Base-by-base conservation (phyloP, 2,113 vertebrate genomes). In the Speoplatyrhinus poulsoni region DNA sequence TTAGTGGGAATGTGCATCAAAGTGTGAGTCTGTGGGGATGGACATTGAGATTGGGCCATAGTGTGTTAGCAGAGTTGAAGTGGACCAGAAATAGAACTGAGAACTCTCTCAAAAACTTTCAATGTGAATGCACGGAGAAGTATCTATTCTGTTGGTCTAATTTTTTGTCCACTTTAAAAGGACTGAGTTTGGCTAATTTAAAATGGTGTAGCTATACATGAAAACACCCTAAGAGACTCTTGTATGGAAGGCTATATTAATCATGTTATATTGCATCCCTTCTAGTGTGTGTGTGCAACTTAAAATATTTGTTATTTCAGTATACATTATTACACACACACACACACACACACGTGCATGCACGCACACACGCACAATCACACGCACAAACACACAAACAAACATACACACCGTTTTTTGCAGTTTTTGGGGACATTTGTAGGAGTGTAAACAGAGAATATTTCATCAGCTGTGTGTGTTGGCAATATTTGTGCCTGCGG, bases 401-500 rank as follows among this genome's bases (percentile, higher is more conserved):
- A 32, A 60, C 77, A 81, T 76, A 70, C 67, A 63, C 12, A 3
- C 26, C 26, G 26, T 26, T 26, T 26, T 26, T 50, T 72, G 70
- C 86, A 58, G 12, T 85, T 89, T 83, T 83, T 82, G 70, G 79
- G 86, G 84, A 88, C 83, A 84, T 89, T 91, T 88, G 75, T 76
- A 87, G 89, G 84, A 82, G 85, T 81, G 85, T 85, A 90, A 89
- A 89, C 80, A 90, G 72, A 65, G 82, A 83, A 84, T 90, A 88
- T 90, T 90, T 91, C 87, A 91, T 89, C 88, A 89, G 85, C 85
- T 91, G 88, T 90, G 82, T 79, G 84, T 84, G 71, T 82, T 87
- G 85, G 82, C 82, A 81, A 82, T 82, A 87, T 89, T 83, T 79
- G 65, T 73, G 74, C 88, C 79, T 66, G 75, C 56, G 63, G 85